Evolutionary conservation across 2,797 vertebrate species (phyloP), one percentile per base, ranked within the genome.

Genomic region (Peromyscus melanophrys): DNA sequence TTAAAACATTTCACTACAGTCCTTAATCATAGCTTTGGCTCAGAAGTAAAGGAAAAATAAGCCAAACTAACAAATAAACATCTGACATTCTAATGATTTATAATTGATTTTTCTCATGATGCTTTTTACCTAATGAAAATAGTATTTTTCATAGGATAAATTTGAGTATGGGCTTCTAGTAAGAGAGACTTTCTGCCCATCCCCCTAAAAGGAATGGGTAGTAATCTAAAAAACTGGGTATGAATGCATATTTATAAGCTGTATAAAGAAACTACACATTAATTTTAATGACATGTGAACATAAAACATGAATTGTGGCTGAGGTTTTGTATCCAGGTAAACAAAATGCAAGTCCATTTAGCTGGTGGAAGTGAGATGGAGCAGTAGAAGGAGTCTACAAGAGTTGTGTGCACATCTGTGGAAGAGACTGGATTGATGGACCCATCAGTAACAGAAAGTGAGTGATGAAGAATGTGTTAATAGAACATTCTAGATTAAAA

Each of bases 281-380:
- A 85, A 95, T 97, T 94, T 96, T 93, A 96, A 93, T 86, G 55
- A 94, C 88, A 88, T 9, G 27, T 88, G 86, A 94, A 82, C 95
- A 55, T 57, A 88, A 95, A 96, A 40, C 37, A 88, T 88, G 65
- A 96, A 92, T 49, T 95, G 19, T 59, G 94, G 78, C 11, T 83
- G 88, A 85, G 37, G 55, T 29, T 73, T 94, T 84, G 63, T 63
- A 65, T 84, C 27, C 1, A 55, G 46, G 23, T 55, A 92, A 87
- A 17, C 78, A 91, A 94, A 94, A 19, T 25, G 31, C 16, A 71
- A 97, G 49, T 76, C 4, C 31, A 52, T 71, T 71, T 57, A 67
- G 71, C 59, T 12, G 6, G 9, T 76, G 27, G 83, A 31, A 49
- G 21, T 29, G 29, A 65, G 23, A 19, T 19, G 81, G 76, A 78